A percentile compares a stretch with the other conserved stretches of the same genome.
Conservation (phyloP, 2,113 vertebrate genomes). For the Fregata magnificens region DNA sequence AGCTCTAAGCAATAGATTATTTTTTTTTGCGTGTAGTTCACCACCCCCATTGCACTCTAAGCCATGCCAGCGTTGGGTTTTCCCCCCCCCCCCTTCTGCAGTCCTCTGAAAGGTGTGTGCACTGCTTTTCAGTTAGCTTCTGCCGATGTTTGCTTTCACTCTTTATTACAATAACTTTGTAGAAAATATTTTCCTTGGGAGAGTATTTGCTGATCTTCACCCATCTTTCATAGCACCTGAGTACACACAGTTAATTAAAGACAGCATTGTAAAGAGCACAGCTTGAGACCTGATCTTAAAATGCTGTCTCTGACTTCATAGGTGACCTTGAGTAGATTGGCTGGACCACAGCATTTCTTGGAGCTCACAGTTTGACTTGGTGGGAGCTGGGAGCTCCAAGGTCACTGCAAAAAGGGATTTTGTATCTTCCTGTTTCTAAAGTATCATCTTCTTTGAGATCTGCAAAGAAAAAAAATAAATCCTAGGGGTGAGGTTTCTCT, state of each 20-base stretch:
- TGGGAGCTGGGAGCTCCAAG: no score
- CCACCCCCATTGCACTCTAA: background rate
- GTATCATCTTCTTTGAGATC: background rate
- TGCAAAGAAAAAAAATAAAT: background rate
- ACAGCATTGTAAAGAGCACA: background rate
- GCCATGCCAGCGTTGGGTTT: background rate
- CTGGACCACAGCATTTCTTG: background rate
- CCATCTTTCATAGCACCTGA: constrained; percentile 40
- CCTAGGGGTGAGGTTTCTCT: background rate
- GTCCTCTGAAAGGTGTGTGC: background rate
- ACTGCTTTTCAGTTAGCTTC: background rate
- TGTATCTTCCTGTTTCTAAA: background rate
- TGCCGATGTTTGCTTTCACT: background rate
- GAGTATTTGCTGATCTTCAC: constrained; percentile 17
- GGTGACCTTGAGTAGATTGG: background rate
- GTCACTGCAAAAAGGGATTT: background rate
- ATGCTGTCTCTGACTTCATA: background rate
- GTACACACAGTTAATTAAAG: constrained; percentile 46
- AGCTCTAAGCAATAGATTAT: background rate
- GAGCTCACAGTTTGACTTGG: background rate
- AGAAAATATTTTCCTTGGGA: constrained; percentile 59
- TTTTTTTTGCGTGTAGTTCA: background rate
- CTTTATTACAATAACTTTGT: background rate
- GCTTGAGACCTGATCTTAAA: background rate
- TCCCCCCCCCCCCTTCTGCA: background rate